These are phyloP conservation scores for Clavelina lepadiformis DNA, from an alignment of 23 tunicate genomes.

Conservation along the genomic window DNA sequence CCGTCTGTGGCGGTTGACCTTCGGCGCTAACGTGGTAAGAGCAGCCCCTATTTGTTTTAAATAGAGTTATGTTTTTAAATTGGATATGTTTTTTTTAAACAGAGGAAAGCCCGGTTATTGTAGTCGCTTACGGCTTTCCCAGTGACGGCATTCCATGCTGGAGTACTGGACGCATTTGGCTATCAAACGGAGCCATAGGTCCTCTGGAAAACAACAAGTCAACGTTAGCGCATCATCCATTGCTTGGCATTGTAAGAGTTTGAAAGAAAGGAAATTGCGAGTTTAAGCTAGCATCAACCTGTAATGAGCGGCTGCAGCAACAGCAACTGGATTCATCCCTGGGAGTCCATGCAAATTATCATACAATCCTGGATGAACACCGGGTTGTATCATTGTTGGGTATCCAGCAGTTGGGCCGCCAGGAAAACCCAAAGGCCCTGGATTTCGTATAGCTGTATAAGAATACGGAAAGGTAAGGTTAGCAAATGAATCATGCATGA, in stretches of 20 bases:
- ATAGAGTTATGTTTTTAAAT: background rate
- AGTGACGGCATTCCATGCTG: slow-evolving; percentile 58
- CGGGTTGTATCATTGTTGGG: slow-evolving; percentile 57
- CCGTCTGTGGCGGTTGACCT: slow-evolving; percentile 89
- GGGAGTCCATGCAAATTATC: slow-evolving; percentile 58
- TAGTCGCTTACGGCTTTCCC: slow-evolving; percentile 52
- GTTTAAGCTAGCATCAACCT: slow-evolving; percentile 16
- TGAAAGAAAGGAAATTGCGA: background rate
- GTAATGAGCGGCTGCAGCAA: slow-evolving; percentile 68
- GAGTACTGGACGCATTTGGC: slow-evolving; percentile 44
- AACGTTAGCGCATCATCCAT: background rate
- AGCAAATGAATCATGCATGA: no score
- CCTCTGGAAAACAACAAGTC: slow-evolving; percentile 3
- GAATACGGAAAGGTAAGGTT: no score
- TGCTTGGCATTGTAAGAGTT: background rate
- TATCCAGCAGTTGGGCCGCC: slow-evolving; percentile 25
- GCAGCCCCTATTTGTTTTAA: slow-evolving; percentile 35
- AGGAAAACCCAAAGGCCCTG: slow-evolving; percentile 6
- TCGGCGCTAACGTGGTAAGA: slow-evolving; percentile 84
- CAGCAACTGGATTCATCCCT: slow-evolving; percentile 40
- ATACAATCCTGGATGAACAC: slow-evolving; percentile 48
- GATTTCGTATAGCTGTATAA: background rate
- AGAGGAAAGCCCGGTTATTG: background rate
- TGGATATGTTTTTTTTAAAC: background rate
- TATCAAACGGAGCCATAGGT: slow-evolving; percentile 47